phyloP scores from a whole-genome alignment of 2,888 invertebrate genomes.

The Noctua janthina region DNA sequence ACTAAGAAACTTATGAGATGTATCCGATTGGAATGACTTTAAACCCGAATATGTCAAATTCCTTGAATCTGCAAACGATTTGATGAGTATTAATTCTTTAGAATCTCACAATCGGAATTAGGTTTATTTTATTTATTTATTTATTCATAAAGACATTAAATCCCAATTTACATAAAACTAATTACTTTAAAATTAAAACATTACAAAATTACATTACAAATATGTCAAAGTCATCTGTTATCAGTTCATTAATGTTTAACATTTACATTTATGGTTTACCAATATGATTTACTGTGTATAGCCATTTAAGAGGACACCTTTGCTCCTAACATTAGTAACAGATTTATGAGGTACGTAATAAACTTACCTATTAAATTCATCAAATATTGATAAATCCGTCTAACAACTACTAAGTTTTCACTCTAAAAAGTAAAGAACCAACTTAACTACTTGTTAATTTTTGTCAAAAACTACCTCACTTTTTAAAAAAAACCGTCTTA shows the following conservation, averaged over 20 bases:
- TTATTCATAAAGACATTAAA: no score
- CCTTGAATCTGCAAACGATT: neutral
- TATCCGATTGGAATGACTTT: neutral
- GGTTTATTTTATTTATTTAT: neutral
- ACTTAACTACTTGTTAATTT: neutral
- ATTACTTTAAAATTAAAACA: no score
- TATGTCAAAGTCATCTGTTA: no score
- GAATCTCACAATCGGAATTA: neutral
- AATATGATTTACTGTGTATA: slow-evolving; percentile 15
- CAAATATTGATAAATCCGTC: neutral
- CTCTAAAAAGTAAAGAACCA: neutral
- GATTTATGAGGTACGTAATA: neutral
- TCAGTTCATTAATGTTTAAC: no score
- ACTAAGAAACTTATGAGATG: slow-evolving; percentile 33
- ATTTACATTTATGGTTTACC: neutral
- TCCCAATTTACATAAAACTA: no score
- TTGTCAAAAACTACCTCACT: neutral
- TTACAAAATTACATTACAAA: no score
- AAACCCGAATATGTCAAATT: slow-evolving; percentile 8
- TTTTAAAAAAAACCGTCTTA: neutral
- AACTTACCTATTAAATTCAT: neutral
- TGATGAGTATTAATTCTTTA: neutral
- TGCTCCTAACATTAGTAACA: neutral
- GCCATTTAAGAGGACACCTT: neutral
- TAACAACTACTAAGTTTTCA: neutral